A percentile compares a stretch with the other conserved stretches of the same genome.
phyloP scores from a whole-genome alignment of 2,888 invertebrate genomes.

The Spisula solida region DNA sequence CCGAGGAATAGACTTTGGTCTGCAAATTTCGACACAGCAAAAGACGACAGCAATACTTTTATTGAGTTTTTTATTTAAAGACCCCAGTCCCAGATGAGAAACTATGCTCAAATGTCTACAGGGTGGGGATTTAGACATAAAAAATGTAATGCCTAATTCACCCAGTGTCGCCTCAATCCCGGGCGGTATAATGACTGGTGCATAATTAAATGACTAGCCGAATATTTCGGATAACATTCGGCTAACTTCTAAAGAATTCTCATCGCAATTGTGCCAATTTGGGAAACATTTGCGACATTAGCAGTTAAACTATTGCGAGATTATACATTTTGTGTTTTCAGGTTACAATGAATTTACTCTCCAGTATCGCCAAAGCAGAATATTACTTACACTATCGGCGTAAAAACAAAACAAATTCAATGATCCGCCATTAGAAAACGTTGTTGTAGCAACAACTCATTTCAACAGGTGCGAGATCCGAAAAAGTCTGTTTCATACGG shows the following conservation, averaged over 20 bases:
- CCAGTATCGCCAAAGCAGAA: not conserved
- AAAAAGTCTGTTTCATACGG: not conserved
- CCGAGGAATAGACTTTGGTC: too few species aligned
- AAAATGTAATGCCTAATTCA: too few species aligned
- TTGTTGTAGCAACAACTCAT: constrained; percentile 45
- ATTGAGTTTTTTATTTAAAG: too few species aligned
- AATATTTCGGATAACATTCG: constrained; percentile 4
- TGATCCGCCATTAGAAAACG: constrained; percentile 46
- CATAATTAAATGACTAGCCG: not conserved
- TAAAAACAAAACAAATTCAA: constrained; percentile 8
- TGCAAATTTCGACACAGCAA: too few species aligned
- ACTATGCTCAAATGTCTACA: too few species aligned
- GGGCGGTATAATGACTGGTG: too few species aligned
- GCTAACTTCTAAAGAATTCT: not conserved
- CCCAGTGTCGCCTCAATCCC: too few species aligned
- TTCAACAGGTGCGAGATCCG: not conserved
- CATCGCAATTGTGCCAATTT: not conserved
- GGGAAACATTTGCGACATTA: not conserved
- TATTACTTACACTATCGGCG: not conserved
- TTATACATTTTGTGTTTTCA: not conserved
- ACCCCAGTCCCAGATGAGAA: too few species aligned
- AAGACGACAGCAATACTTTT: too few species aligned
- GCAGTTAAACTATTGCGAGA: not conserved
- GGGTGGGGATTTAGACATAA: too few species aligned
- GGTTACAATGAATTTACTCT: not conserved